Base-by-base conservation (phyloP, 2,888 invertebrate species). In the Apamea monoglypha region DNA sequence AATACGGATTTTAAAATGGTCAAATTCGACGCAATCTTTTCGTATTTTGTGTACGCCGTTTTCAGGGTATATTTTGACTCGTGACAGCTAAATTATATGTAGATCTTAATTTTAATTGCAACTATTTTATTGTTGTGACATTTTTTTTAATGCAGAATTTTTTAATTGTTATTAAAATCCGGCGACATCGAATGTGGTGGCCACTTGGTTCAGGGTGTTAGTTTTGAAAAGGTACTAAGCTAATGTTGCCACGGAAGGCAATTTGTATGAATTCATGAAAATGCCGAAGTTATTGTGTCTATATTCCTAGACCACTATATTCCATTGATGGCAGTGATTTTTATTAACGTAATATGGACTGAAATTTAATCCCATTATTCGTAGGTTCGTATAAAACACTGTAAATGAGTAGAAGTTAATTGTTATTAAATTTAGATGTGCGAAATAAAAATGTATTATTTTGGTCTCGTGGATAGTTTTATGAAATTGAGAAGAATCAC, bases 291-390 rank as follows among this genome's bases (percentile, higher is more conserved):
- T 66, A 36, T 53, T 44, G 79, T 47, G 79, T 86, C 56, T 71
- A 67, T 63, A 76, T 59, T 86, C 71, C 63, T 75, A 78, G 78
- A 83, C 82, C 61, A 79, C 1, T 68, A 74, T 75, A 87, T 85
- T 85, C 85, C 85, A 87, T 70, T 47, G 18, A 56, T n/a, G 84
- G 68, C 80, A 83, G 80, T 83, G 87, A 73, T 81, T 82, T 77
- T 59, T 76, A 14, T 68, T 40, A 47, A 83, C 47, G 16, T 83
- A 53, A 64, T 67, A 68, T 74, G 66, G 56, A 87, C 73, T 83
- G 83, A 83, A 86, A 61, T 78, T 21, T 29, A 61, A 74, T 71
- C 53, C 25, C 40, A 25, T 73, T 76, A 21, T 74, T 75, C 36
- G 12, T 79, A 79, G 53, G 32, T 83, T 50, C 70, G 68, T 86